phyloP scores from a whole-genome alignment of 2,113 vertebrate genomes.

The Leucoraja erinaceus region DNA sequence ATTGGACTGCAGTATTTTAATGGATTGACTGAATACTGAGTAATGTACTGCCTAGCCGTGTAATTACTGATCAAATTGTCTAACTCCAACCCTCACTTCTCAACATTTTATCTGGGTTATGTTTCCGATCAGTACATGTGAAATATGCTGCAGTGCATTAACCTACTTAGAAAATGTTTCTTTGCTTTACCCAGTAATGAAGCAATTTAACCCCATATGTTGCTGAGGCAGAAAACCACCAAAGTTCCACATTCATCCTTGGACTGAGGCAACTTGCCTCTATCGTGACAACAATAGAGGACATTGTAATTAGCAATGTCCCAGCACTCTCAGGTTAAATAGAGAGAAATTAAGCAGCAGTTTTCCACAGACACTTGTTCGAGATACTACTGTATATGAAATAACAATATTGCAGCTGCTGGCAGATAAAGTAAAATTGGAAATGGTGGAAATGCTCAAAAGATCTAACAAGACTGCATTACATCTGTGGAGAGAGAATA shows the following conservation, averaged over 20 bases:
- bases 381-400: neutral
- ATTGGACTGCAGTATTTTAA: slow-evolving; percentile 22
- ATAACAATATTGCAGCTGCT: neutral
- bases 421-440: too few species aligned
- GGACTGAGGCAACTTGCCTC: neutral
- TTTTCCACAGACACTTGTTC: neutral
- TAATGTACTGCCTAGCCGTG: neutral
- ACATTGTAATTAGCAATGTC: neutral
- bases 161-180: neutral
- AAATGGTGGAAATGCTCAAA: too few species aligned
- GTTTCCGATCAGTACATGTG: neutral
- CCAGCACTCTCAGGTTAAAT: neutral
- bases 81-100: neutral
- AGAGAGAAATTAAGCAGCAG: neutral
- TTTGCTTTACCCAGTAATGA: neutral
- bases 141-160: neutral
- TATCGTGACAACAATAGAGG: too few species aligned
- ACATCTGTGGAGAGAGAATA: too few species aligned
- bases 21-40: slow-evolving; percentile 4
- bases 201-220: neutral
- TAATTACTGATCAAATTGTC: neutral
- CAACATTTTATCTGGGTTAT: slow-evolving; percentile 9
- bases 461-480: too few species aligned
- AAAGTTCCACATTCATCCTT: neutral
- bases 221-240: neutral